Evolutionary conservation across 2,797 vertebrate species (phyloP).

Genomic region (Mus minutoides): DNA sequence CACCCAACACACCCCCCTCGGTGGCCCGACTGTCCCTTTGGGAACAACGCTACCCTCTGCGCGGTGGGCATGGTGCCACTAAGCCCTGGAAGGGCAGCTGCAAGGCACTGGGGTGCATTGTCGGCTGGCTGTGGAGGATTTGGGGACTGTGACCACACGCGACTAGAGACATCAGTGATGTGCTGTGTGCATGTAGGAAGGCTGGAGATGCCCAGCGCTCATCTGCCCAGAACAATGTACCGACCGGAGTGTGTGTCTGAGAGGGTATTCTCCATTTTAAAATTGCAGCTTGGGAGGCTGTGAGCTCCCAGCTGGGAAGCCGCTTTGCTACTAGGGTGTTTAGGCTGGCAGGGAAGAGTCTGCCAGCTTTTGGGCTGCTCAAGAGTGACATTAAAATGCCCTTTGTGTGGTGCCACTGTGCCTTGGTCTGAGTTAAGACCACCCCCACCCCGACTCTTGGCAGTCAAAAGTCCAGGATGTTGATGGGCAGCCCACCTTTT

Average conservation of each 20-base stretch:
- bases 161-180: constrained; percentile 28
- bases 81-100: constrained; percentile 4
- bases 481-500: background rate
- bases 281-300: constrained; percentile 1
- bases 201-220: background rate
- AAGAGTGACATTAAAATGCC: constrained; percentile 85
- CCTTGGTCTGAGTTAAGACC: constrained; percentile 25
- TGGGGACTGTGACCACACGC: background rate
- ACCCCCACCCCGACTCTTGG: background rate
- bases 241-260: background rate
- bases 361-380: constrained; percentile 12
- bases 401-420: constrained; percentile 75
- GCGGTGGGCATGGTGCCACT: background rate
- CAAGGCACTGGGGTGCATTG: background rate
- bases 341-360: background rate
- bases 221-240: constrained; percentile 6
- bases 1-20: background rate
- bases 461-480: background rate
- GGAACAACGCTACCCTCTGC: background rate
- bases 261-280: constrained; percentile 71
- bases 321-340: background rate
- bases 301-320: background rate
- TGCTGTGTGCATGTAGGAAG: background rate
- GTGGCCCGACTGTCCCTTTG: background rate
- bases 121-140: background rate